Conservation (phyloP, 2,888 invertebrate genomes). For the Drosophila tanythrix region DNA sequence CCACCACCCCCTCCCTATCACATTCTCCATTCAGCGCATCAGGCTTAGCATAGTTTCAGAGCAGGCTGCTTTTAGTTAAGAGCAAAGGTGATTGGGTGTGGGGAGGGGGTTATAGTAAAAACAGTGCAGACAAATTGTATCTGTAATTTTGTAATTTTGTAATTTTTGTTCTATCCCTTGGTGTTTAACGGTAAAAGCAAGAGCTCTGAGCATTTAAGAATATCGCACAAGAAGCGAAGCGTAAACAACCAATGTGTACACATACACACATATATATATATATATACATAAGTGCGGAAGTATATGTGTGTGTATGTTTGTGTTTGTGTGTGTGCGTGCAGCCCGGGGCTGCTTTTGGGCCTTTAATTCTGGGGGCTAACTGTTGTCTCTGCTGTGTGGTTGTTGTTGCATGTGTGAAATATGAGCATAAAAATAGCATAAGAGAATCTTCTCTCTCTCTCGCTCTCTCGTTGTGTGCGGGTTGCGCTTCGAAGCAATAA, state of each 20-base stretch:
- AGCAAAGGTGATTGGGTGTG: background rate
- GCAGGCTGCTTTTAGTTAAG: constrained; percentile 19
- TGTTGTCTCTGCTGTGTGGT: constrained; percentile 15
- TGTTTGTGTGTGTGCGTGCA: constrained; percentile 14
- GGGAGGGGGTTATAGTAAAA: background rate
- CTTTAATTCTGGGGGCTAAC: constrained; percentile 44
- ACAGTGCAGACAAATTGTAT: constrained; percentile 34
- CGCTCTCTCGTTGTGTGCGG: constrained; percentile 33
- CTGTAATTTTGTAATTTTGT: no score
- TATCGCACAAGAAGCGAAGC: constrained; percentile 39
- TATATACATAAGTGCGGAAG: background rate
- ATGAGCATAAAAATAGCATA: constrained; percentile 75
- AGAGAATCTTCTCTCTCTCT: constrained; percentile 36
- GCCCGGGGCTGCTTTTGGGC: constrained; percentile 53
- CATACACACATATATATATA: background rate
- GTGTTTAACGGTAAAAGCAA: constrained; percentile 36
- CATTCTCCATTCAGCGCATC: constrained; percentile 10
- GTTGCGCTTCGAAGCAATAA: constrained; percentile 68
- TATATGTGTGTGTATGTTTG: background rate
- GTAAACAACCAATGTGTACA: constrained; percentile 38
- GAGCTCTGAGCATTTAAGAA: constrained; percentile 35
- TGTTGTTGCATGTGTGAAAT: constrained; percentile 62
- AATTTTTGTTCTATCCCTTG: constrained; percentile 9
- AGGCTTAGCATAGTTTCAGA: constrained; percentile 43
- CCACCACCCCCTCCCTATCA: background rate